Base-by-base conservation (phyloP, 2,797 vertebrate genomes). In the Tiaroga cobitis region DNA sequence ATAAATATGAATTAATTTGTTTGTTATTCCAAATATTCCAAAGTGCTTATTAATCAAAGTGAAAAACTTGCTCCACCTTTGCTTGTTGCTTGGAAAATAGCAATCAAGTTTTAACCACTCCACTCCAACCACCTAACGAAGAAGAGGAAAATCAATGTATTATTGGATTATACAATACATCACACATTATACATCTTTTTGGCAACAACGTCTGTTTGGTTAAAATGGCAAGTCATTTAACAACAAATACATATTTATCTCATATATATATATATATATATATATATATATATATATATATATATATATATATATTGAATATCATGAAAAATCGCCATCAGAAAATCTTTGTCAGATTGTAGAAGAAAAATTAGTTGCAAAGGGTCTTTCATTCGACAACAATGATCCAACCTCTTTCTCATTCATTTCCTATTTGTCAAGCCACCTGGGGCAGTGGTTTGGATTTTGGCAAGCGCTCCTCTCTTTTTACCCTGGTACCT, bases 401-500 rank as follows among this genome's bases (percentile, higher is more conserved):
- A 78, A 61, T 78, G 34, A 26, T 78, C 21, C 49, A 37, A 4
- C 11, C 32, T 56, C 32, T n/a, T 37, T 76, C 74, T 78, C 37
- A 41, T 78, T 61, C 9, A n/a, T 59, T 59, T 77, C 59, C 24
- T 26, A 16, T 59, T 77, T 59, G 39, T 39, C 34, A 77, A 39
- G 39, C 37, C 76, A 79, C 77, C 77, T 65, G 77, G 18, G 39
- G 59, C 77, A 79, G 21, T 51, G 29, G 26, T 51, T 80, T 51
- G 11, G 78, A 49, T 68, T 80, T 80, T 80, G 43, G 29, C 29
- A 80, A 34, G 41, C 8, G 2, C 16, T 80, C 21, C 32, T 68
- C 13, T 80, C 16, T 67, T 43, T 65, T 67, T 49, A 68, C 18
- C 41, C 54, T 18, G 54, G 15, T 37, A 41, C 54, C n/a, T 32